phyloP scores from a whole-genome alignment of 2,888 invertebrate genomes.

The Seladonia tumulorum region DNA sequence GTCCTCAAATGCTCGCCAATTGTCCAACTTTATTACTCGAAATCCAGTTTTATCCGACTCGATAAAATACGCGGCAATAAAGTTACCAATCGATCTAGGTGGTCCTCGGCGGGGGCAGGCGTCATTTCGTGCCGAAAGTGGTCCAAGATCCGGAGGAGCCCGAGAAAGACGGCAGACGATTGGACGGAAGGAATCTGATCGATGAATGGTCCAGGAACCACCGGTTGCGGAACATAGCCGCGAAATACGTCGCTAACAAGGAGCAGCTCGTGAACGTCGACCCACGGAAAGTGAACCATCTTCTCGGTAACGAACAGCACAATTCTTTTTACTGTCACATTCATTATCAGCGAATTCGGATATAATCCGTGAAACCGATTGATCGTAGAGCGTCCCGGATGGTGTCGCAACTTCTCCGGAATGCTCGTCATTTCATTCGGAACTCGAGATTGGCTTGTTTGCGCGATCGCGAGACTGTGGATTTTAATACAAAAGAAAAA shows the following conservation, averaged over 20 bases:
- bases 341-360: conserved; percentile 9
- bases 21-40: conserved; percentile 41
- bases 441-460: neutral
- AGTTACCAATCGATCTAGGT: conserved; percentile 85
- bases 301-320: conserved; percentile 87
- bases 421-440: neutral
- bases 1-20: conserved; percentile 19
- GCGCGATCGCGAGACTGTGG: neutral
- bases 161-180: conserved; percentile 89
- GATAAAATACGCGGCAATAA: conserved; percentile 53
- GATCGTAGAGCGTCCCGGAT: neutral
- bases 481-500: neutral
- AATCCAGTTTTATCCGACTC: conserved; percentile 35
- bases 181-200: conserved; percentile 92
- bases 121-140: conserved; percentile 91
- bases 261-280: conserved; percentile 90
- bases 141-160: conserved; percentile 89
- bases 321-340: conserved; percentile 4
- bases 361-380: neutral
- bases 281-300: conserved; percentile 89
- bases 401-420: neutral
- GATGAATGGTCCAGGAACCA: conserved; percentile 92
- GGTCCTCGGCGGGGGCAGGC: conserved; percentile 91
- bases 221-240: conserved; percentile 88
- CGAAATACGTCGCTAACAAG: conserved; percentile 90